Evolutionary conservation across 2,797 vertebrate species (phyloP).

Genomic region (Coendou prehensilis): DNA sequence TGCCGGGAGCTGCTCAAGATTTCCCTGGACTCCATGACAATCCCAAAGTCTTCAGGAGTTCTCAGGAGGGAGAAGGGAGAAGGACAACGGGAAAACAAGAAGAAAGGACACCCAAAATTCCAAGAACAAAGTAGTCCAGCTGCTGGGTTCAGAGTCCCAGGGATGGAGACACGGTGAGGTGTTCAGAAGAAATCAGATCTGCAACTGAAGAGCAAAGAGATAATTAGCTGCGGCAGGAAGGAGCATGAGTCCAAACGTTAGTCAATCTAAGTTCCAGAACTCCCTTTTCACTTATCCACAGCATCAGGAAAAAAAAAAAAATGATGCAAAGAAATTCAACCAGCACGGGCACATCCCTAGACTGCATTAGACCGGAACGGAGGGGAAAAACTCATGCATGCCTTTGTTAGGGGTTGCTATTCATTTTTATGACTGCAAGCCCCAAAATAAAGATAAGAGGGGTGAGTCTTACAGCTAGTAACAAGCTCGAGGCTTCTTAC

Average conservation of each 20-base stretch:
- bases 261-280: not conserved
- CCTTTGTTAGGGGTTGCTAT: not conserved
- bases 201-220: conserved; percentile 87
- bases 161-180: conserved; percentile 80
- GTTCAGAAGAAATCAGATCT: conserved; percentile 88
- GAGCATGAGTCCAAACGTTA: not conserved
- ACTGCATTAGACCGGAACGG: not conserved
- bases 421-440: not conserved
- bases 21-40: conserved; percentile 97
- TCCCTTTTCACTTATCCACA: not conserved
- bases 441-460: conserved; percentile 45
- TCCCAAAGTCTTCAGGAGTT: conserved; percentile 86
- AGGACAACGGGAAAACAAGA: conserved; percentile 49
- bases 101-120: conserved; percentile 77
- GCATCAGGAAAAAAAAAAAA: not conserved
- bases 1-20: conserved; percentile 93
- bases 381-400: not conserved
- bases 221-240: not conserved
- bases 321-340: not conserved
- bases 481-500: conserved; percentile 60
- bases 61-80: conserved; percentile 72
- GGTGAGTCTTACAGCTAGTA: not conserved
- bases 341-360: not conserved
- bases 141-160: conserved; percentile 78
- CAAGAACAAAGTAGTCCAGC: conserved; percentile 74